Conservation (phyloP, 2,797 vertebrate species). For the Falco biarmicus region DNA sequence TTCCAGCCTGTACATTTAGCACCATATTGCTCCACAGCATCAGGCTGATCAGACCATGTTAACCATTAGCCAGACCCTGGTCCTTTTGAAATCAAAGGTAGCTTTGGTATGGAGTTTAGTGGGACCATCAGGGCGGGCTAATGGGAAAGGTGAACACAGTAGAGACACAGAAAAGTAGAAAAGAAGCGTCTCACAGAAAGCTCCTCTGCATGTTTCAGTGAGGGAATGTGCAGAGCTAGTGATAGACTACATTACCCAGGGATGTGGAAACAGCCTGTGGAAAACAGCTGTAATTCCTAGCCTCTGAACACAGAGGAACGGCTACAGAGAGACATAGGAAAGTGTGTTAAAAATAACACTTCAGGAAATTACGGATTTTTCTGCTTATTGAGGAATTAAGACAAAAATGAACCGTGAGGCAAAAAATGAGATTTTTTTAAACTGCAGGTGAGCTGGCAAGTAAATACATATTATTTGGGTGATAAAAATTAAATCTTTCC, state of each 20-base stretch:
- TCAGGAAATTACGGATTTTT: neutral
- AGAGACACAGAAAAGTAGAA: neutral
- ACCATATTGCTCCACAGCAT: neutral
- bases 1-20: neutral
- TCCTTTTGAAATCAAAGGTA: neutral
- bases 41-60: neutral
- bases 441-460: neutral
- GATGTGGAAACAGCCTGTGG: neutral
- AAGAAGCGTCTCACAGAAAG: neutral
- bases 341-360: neutral
- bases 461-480: neutral
- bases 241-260: neutral
- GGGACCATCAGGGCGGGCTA: neutral
- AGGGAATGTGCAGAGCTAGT: neutral
- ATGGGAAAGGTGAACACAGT: neutral
- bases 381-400: neutral
- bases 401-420: neutral
- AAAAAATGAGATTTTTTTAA: neutral
- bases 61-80: neutral
- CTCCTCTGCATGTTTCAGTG: neutral
- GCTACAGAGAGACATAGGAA: neutral
- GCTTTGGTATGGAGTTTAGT: neutral
- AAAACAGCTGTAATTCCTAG: neutral
- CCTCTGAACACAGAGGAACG: neutral
- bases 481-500: neutral